A percentile compares a stretch with the other conserved stretches of the same genome.
These are phyloP conservation scores for Vanessa atalanta DNA, from an alignment of 1,140 invertebrate genomes.

Conservation along the genomic window DNA sequence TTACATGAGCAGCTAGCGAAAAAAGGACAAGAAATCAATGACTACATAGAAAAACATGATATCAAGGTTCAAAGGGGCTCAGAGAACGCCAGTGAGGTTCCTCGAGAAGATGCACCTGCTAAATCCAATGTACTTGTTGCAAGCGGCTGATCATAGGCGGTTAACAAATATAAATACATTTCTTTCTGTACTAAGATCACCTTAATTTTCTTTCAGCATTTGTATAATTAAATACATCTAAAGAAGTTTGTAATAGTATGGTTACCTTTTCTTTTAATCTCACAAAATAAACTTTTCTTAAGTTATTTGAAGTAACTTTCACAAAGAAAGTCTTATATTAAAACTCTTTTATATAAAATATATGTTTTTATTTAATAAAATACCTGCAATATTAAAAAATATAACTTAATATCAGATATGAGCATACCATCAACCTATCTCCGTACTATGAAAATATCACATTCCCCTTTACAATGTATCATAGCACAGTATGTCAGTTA, in stretches of 20 bases:
- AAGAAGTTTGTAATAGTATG: slow-evolving; percentile 7
- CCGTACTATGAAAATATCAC: neutral
- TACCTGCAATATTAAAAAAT: slow-evolving; percentile 3
- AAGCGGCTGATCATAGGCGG: slow-evolving; percentile 55
- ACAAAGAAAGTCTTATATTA: neutral
- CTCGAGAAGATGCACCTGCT: slow-evolving; percentile 59
- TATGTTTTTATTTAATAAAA: slow-evolving; percentile 2
- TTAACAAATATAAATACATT: neutral
- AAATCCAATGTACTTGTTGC: slow-evolving; percentile 83
- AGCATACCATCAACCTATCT: neutral
- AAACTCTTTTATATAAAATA: neutral
- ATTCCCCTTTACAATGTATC: slow-evolving; percentile 1
- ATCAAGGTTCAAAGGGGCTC: slow-evolving; percentile 88
- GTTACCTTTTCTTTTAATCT: neutral
- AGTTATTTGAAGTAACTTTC: neutral
- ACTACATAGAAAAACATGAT: slow-evolving; percentile 95
- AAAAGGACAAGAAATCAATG: slow-evolving; percentile 95
- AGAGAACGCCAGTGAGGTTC: slow-evolving; percentile 62
- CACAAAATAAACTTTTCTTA: neutral
- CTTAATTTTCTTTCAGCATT: neutral
- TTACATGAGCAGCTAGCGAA: slow-evolving; percentile 90
- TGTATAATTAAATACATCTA: neutral
- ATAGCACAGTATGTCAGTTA: neutral
- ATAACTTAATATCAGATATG: neutral
- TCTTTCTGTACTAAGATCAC: neutral